Percentiles rank a stretch among this genome's conserved stretches.
Evolutionary conservation across 1,140 invertebrate species (phyloP).

Genomic region (Drosophila lini): DNA sequence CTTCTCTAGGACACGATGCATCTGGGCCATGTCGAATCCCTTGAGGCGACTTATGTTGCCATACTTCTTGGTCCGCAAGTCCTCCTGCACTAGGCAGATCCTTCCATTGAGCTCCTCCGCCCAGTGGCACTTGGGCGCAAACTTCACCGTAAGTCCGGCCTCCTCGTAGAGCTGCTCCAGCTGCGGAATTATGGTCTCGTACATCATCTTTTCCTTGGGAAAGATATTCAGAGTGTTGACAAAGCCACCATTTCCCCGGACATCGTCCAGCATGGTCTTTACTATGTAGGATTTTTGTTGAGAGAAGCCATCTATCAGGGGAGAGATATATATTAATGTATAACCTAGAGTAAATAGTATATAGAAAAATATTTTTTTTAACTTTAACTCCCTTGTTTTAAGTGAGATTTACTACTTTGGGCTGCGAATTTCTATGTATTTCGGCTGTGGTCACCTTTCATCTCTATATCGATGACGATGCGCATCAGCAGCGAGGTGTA

Average conservation of each 20-base stretch:
- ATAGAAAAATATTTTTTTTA: too few species aligned
- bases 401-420: neutral
- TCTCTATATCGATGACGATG: constrained; percentile 79
- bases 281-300: constrained; percentile 78
- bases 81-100: constrained; percentile 85
- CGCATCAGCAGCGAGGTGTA: constrained; percentile 79
- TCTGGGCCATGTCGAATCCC: constrained; percentile 86
- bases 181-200: constrained; percentile 70
- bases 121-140: constrained; percentile 74
- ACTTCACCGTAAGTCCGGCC: constrained; percentile 57
- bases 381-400: neutral
- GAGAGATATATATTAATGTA: neutral
- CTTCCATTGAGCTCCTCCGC: constrained; percentile 68
- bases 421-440: neutral
- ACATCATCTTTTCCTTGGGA: constrained; percentile 80
- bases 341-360: neutral
- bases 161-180: constrained; percentile 74
- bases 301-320: constrained; percentile 65
- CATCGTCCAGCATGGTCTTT: constrained; percentile 75
- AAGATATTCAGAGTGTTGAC: constrained; percentile 76
- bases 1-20: constrained; percentile 85
- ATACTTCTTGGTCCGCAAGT: constrained; percentile 86
- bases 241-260: constrained; percentile 61
- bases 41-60: constrained; percentile 86
- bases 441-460: constrained; percentile 61